Evolutionary conservation across 2,113 vertebrate genomes (phyloP), one percentile per base, ranked within the genome.

Genomic region (Orientallactaga bullata): DNA sequence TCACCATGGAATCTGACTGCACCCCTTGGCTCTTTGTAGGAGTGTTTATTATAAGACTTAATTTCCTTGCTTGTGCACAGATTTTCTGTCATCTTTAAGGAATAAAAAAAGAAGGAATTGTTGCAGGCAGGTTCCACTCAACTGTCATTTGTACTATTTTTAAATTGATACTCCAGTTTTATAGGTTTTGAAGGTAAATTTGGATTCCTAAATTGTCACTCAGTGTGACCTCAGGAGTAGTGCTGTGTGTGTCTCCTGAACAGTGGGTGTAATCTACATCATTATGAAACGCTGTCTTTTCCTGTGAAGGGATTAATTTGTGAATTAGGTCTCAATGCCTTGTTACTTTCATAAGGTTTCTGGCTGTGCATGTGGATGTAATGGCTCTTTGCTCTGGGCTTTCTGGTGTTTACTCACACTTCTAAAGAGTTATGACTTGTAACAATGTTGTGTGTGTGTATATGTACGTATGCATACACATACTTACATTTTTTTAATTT

Each of bases 81-180:
- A 96, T 97, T 98, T 98, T 98, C 95, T 97, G 88, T 98, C 98
- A 97, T 98, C 97, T 95, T 97, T 90, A 95, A 92, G 96, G 87
- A 95, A 95, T 90, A 86, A 73, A 37, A 73, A 39, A 96, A 89
- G 68, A 93, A 93, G 91, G 47, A 69, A 58, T 87, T n/a, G 87
- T 95, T 96, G 94, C 89, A 98, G 97, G 91, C 81, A 96, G 93
- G 72, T 97, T 98, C 97, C 95, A 94, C 78, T 72, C 61, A 88
- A 26, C 66, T 68, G 77, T 69, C 87, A 6, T 96, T 82, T 82
- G 42, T 95, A 63, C 65, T 92, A 3, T 89, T 72, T 94, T 89
- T 85, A 93, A 93, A 90, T 86, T 92, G 85, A 65, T 96, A 80
- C 93, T 90, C 95, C 90, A 92, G 95, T 63, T 88, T 97, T 93